These are phyloP conservation scores for Pteropus alecto DNA, from an alignment of 2,113 vertebrate species.

Conservation along the genomic window DNA sequence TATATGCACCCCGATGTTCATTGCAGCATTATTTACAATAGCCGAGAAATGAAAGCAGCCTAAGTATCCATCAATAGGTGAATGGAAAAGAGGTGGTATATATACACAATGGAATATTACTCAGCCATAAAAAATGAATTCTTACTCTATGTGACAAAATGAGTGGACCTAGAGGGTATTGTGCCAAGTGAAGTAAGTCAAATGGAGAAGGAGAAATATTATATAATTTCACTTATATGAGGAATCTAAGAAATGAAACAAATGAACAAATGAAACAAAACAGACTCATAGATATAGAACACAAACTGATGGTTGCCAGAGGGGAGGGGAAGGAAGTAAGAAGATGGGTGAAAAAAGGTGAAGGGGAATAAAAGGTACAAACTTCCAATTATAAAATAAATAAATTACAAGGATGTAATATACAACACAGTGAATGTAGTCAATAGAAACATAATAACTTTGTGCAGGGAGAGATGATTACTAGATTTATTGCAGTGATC, in stretches of 20 bases:
- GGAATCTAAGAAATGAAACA: not conserved
- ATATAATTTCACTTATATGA: not conserved
- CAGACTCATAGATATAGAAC: not conserved
- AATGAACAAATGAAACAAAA: not conserved
- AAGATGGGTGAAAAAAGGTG: not conserved
- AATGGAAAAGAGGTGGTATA: no score
- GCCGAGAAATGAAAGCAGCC: no score
- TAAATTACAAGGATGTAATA: not conserved
- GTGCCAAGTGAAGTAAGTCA: not conserved
- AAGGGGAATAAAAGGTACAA: not conserved
- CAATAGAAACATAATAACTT: not conserved
- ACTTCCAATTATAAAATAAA: not conserved
- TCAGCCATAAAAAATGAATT: no score
- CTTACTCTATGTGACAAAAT: no score
- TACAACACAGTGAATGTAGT: not conserved
- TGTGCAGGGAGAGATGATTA: not conserved
- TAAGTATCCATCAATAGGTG: no score
- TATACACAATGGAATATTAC: no score
- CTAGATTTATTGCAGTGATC: not conserved
- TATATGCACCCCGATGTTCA: no score
- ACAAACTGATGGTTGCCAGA: not conserved
- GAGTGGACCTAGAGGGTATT: not conserved
- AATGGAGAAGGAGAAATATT: not conserved
- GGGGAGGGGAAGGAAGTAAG: not conserved
- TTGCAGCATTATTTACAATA: no score